A percentile compares a stretch with the other conserved stretches of the same genome.
Evolutionary conservation across 2,888 invertebrate species (phyloP).

Genomic region (Ariolimax columbianus): DNA sequence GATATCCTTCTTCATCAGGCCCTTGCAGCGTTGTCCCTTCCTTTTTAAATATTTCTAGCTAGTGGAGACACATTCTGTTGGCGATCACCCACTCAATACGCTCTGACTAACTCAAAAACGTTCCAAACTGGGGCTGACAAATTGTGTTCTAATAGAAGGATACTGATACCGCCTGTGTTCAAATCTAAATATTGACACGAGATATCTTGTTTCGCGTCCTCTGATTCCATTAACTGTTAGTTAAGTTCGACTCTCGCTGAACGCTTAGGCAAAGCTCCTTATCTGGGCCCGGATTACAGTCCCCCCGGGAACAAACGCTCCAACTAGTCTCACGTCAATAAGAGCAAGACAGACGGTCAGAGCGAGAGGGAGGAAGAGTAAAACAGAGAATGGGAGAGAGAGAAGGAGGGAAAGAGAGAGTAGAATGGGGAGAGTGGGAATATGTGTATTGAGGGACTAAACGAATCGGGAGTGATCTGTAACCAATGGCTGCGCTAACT

Average conservation of each 20-base stretch:
- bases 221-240: constrained; percentile 26
- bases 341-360: background rate
- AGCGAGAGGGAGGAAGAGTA: background rate
- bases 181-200: constrained; percentile 43
- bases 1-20: no score
- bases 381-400: background rate
- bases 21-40: no score
- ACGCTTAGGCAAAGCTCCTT: constrained; percentile 11
- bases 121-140: constrained; percentile 2
- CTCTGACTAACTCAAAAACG: background rate
- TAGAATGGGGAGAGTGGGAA: no score
- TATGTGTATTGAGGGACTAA: no score
- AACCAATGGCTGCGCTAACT: no score
- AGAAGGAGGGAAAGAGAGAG: background rate
- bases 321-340: background rate
- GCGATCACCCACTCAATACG: background rate
- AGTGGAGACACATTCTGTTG: no score
- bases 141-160: constrained; percentile 31
- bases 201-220: constrained; percentile 34
- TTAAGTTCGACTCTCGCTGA: background rate
- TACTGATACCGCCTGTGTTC: constrained; percentile 27
- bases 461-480: no score
- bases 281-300: constrained; percentile 7
- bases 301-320: background rate
- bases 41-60: no score